Evolutionary conservation across 2,113 vertebrate genomes (phyloP).

Genomic region (Poeciliopsis occidentalis): DNA sequence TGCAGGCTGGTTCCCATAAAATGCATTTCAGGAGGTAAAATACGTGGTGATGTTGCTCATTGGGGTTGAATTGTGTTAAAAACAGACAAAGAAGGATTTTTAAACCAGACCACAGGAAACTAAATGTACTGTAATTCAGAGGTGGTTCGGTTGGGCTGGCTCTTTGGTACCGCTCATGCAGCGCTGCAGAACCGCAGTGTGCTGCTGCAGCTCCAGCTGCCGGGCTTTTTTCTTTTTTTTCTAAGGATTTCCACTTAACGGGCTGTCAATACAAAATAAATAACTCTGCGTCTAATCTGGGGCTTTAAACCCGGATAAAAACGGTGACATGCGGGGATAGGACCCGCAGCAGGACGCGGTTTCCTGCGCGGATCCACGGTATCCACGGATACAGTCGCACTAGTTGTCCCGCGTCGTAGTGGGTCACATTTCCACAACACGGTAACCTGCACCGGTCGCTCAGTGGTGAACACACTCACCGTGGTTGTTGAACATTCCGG

Average conservation of each 20-base stretch:
- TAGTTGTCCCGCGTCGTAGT: conserved; percentile 3
- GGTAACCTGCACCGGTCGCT: not conserved
- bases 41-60: no score
- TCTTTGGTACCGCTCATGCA: conserved; percentile 48
- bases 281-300: not conserved
- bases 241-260: conserved; percentile 31
- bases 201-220: conserved; percentile 13
- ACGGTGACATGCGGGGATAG: not conserved
- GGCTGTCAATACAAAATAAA: not conserved
- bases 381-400: not conserved
- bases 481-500: conserved; percentile 75
- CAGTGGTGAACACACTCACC: conserved; percentile 68
- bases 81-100: no score
- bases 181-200: conserved; percentile 56
- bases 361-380: not conserved
- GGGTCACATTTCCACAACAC: not conserved
- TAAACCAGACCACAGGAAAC: not conserved
- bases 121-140: conserved; percentile 20
- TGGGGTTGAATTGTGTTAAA: no score
- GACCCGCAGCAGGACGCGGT: not conserved
- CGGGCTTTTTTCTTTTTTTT: conserved; percentile 1
- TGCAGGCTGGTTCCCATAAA: no score
- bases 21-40: no score
- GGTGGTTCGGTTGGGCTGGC: conserved; percentile 43
- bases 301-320: not conserved